These are phyloP conservation scores for Parus major DNA, from an alignment of 2,113 vertebrate genomes.

Conservation along the genomic window DNA sequence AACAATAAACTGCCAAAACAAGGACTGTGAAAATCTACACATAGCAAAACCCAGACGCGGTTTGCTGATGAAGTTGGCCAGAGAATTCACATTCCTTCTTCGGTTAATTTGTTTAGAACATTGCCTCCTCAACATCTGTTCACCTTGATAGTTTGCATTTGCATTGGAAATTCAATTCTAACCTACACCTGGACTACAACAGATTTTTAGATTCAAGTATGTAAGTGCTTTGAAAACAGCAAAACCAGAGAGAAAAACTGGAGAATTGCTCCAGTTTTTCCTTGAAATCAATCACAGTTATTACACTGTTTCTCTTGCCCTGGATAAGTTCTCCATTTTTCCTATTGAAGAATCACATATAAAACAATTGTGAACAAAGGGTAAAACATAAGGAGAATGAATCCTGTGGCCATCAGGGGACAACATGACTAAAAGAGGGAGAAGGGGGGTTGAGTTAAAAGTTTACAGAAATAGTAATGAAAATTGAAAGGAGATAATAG, in stretches of 20 bases:
- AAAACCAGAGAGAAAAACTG: neutral
- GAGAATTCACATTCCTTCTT: neutral
- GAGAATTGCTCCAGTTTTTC: neutral
- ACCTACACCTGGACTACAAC: neutral
- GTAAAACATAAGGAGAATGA: neutral
- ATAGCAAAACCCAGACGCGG: neutral
- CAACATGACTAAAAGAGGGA: neutral
- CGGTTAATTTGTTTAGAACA: neutral
- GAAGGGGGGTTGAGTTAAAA: neutral
- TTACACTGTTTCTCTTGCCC: neutral
- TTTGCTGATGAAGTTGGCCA: neutral
- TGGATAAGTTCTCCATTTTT: neutral
- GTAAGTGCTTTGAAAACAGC: neutral
- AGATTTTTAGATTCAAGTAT: neutral
- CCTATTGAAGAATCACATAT: neutral
- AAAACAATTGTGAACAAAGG: neutral
- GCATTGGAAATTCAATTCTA: neutral
- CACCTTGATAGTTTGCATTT: neutral
- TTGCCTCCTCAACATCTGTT: neutral
- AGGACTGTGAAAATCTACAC: neutral
- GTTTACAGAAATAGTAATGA: neutral
- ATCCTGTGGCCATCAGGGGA: neutral
- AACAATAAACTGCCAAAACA: neutral
- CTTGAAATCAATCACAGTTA: neutral
- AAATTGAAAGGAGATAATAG: neutral